These are phyloP conservation scores for Oceanodroma tethys DNA, from an alignment of 2,113 vertebrate species.

Conservation along the genomic window DNA sequence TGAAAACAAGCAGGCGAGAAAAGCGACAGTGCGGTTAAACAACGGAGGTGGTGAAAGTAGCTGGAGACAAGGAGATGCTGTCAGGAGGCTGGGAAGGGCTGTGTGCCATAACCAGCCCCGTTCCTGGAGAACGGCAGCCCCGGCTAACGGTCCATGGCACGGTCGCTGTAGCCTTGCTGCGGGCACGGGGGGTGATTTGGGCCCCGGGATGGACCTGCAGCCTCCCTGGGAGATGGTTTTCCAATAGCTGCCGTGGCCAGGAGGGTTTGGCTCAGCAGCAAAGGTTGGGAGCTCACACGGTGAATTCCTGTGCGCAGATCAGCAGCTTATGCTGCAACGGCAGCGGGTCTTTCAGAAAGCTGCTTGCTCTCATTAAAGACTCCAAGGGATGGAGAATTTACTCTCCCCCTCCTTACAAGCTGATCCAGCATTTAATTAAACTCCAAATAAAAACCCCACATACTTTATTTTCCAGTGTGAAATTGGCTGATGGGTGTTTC, in stretches of 20 bases:
- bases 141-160: fast-evolving
- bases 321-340: fast-evolving
- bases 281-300: not conserved
- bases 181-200: fast-evolving
- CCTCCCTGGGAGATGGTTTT: not conserved
- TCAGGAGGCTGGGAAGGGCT: not conserved
- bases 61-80: not conserved
- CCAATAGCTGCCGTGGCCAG: fast-evolving
- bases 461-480: not conserved
- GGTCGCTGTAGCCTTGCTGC: fast-evolving
- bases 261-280: not conserved
- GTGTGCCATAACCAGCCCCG: not conserved
- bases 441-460: not conserved
- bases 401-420: not conserved
- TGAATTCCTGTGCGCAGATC: fast-evolving
- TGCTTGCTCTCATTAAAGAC: not conserved
- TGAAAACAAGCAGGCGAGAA: not conserved
- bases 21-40: not conserved
- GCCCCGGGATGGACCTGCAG: not conserved
- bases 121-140: not conserved
- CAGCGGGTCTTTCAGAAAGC: too few relatives aligned
- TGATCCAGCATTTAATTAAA: not conserved
- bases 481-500: not conserved
- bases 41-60: not conserved
- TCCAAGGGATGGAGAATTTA: not conserved